Evolutionary conservation across 1,140 invertebrate species (phyloP).

Genomic region (Frieseomelitta varia): DNA sequence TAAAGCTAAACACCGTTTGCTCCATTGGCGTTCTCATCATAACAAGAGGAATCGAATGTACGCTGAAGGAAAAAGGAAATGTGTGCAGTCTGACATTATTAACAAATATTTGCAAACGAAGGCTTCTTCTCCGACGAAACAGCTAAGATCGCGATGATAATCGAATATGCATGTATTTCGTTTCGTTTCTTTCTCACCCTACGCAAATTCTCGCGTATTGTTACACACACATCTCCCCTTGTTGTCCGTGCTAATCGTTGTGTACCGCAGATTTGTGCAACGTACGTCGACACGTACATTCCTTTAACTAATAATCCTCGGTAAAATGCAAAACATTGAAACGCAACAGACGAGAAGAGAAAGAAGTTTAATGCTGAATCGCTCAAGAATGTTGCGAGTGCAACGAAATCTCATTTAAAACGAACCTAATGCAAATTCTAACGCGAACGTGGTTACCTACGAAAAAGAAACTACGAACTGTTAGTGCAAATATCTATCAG

Average conservation of each 20-base stretch:
- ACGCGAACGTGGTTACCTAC: neutral
- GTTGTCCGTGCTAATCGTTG: neutral
- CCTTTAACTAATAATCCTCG: slow-evolving; percentile 17
- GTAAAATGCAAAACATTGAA: slow-evolving; percentile 40
- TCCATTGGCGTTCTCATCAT: neutral
- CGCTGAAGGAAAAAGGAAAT: slow-evolving; percentile 20
- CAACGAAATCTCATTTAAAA: slow-evolving; percentile 2
- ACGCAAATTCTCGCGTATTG: neutral
- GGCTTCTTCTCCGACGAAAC: neutral
- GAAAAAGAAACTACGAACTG: slow-evolving; percentile 8
- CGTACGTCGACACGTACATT: slow-evolving; percentile 35
- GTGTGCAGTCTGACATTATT: slow-evolving; percentile 30
- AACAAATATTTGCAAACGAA: slow-evolving; percentile 12
- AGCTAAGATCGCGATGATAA: neutral
- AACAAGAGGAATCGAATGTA: slow-evolving; percentile 36
- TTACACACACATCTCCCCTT: neutral
- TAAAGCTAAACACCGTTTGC: neutral
- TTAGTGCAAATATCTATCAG: slow-evolving; percentile 16
- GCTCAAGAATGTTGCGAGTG: neutral
- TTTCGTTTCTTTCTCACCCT: neutral
- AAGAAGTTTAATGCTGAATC: neutral
- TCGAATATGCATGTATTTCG: no score
- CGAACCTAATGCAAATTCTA: neutral
- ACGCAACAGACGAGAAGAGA: neutral
- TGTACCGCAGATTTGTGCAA: slow-evolving; percentile 53